phyloP scores from a whole-genome alignment of 92 coral and sea anemone genomes.

The Heteractis magnifica region DNA sequence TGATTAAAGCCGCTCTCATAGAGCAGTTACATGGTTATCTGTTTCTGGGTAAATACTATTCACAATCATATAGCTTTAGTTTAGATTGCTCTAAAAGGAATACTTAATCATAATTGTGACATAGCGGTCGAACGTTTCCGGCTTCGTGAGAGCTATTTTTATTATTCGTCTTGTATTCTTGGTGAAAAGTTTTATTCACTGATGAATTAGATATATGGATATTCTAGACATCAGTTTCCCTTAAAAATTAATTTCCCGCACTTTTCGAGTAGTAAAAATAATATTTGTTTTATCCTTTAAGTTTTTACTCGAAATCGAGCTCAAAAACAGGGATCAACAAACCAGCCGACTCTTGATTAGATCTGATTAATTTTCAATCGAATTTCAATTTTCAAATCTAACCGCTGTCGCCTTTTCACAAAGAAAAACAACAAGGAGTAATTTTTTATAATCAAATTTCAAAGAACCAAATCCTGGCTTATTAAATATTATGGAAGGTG shows the following conservation, averaged over 20 bases:
- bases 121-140: slow-evolving; percentile 42
- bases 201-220: slow-evolving; percentile 19
- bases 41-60: slow-evolving; percentile 25
- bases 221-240: neutral
- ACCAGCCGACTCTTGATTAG: slow-evolving; percentile 16
- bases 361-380: slow-evolving; percentile 36
- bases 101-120: slow-evolving; percentile 28
- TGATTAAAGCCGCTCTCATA: neutral
- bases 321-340: slow-evolving; percentile 11
- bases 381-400: slow-evolving; percentile 28
- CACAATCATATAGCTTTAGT: slow-evolving; percentile 1
- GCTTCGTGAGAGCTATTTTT: slow-evolving; percentile 33
- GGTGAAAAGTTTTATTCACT: slow-evolving; percentile 15
- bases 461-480: slow-evolving; percentile 21
- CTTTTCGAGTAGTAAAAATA: neutral
- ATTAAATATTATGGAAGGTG: slow-evolving; percentile 14
- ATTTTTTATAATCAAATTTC: slow-evolving; percentile 25
- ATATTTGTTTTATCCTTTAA: neutral
- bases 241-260: neutral
- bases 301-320: slow-evolving; percentile 9
- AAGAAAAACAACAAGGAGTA: slow-evolving; percentile 30
- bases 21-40: slow-evolving; percentile 18
- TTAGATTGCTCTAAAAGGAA: slow-evolving; percentile 22
- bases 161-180: slow-evolving; percentile 1
- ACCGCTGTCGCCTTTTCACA: slow-evolving; percentile 26